These are phyloP conservation scores for Temnopleurus reevesii DNA, from an alignment of 53 echinoderm and acorn worm genomes.

Conservation along the genomic window DNA sequence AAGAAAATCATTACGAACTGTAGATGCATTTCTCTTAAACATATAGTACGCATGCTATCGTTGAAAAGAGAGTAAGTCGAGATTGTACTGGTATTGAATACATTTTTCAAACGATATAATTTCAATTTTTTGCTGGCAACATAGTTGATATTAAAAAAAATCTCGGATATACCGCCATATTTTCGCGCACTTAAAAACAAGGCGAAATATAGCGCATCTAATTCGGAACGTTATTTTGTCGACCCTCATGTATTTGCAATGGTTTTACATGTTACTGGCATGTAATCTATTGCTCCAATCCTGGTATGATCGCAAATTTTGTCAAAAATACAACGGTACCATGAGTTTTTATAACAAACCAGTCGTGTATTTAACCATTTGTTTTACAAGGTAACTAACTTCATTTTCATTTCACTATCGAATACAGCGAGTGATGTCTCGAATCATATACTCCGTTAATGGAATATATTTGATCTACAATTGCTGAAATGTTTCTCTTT, in stretches of 20 bases:
- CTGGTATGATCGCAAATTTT: neutral
- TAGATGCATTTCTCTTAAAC: no score
- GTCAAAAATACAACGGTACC: neutral
- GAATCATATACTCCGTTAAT: neutral
- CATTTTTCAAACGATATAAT: constrained; percentile 28
- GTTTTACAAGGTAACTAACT: neutral
- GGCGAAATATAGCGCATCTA: neutral
- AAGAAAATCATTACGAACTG: no score
- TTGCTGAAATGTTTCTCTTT: neutral
- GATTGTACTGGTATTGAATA: constrained; percentile 31
- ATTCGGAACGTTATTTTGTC: constrained; percentile 7
- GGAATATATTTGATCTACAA: neutral
- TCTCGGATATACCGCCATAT: constrained; percentile 19
- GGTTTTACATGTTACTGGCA: neutral
- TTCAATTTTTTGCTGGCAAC: constrained; percentile 31
- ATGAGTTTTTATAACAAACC: constrained; percentile 3
- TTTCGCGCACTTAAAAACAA: constrained; percentile 22
- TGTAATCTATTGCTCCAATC: constrained; percentile 10
- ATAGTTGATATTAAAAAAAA: constrained; percentile 1
- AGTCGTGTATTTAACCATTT: constrained; percentile 13
- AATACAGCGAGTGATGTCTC: neutral
- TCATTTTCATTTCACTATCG: neutral
- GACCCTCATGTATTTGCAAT: neutral
- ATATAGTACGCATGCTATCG: neutral
- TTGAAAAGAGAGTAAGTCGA: neutral